phyloP scores from a whole-genome alignment of 2,113 vertebrate genomes.

The Dicaeum eximium region DNA sequence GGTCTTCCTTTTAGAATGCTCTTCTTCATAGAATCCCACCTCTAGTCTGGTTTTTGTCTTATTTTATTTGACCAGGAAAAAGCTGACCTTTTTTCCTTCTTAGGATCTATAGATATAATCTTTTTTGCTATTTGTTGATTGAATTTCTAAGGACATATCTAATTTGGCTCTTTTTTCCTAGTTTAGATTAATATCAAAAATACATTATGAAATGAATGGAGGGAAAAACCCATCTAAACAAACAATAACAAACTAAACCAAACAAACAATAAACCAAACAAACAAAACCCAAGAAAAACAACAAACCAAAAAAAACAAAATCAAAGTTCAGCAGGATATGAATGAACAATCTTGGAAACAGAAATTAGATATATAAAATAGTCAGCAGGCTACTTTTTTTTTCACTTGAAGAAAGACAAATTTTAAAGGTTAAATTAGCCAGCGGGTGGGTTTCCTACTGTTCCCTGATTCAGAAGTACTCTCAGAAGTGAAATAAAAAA shows the following conservation, averaged over 20 bases:
- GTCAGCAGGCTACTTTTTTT: not conserved
- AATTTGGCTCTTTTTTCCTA: not conserved
- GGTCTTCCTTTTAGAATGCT: not conserved
- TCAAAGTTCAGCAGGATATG: not conserved
- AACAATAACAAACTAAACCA: not conserved
- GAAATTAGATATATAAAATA: not conserved
- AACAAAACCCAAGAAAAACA: not conserved
- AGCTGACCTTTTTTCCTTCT: not conserved
- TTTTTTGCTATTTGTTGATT: not conserved
- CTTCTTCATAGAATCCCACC: not conserved
- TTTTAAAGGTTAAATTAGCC: slow-evolving; percentile 32
- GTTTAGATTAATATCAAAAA: not conserved
- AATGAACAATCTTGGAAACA: not conserved
- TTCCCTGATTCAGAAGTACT: slow-evolving; percentile 8
- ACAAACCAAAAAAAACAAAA: not conserved
- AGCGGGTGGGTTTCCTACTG: slow-evolving; percentile 1
- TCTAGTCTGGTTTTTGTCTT: not conserved
- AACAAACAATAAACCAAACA: not conserved
- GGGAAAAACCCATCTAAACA: not conserved
- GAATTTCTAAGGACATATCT: not conserved
- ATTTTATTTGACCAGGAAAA: not conserved
- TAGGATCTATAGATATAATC: not conserved
- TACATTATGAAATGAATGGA: not conserved
- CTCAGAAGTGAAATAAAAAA: slow-evolving; percentile 40
- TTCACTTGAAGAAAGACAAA: not conserved